These are phyloP conservation scores for Oophaga sylvatica DNA, from an alignment of 2,797 vertebrate species.

Conservation along the genomic window DNA sequence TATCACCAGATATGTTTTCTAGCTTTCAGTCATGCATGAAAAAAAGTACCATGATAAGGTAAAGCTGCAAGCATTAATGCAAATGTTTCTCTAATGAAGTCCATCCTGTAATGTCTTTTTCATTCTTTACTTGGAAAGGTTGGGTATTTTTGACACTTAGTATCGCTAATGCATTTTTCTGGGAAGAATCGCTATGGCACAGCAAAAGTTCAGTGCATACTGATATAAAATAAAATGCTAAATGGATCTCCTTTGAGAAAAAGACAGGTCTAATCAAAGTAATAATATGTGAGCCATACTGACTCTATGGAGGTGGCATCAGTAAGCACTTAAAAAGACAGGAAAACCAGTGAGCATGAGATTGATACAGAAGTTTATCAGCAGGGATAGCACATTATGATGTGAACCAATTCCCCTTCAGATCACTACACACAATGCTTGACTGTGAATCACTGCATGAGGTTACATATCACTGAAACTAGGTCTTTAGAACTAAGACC, in stretches of 20 bases:
- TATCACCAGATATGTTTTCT: not conserved
- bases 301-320: constrained; percentile 51
- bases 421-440: constrained; percentile 55
- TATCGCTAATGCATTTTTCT: constrained; percentile 35
- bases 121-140: constrained; percentile 17
- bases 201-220: constrained; percentile 50
- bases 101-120: not conserved
- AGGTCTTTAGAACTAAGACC: constrained; percentile 22
- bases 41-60: not conserved
- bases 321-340: constrained; percentile 59
- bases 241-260: constrained; percentile 52
- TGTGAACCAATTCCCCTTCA: constrained; percentile 56
- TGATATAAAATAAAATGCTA: constrained; percentile 53
- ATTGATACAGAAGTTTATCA: constrained; percentile 61
- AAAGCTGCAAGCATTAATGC: not conserved
- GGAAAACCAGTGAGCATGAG: constrained; percentile 58
- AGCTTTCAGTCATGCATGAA: not conserved
- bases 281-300: constrained; percentile 50
- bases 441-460: constrained; percentile 47
- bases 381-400: constrained; percentile 61
- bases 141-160: constrained; percentile 7
- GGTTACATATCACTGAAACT: constrained; percentile 36
- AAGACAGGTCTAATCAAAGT: constrained; percentile 57
- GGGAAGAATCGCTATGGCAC: constrained; percentile 4
- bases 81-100: constrained; percentile 18